These are phyloP conservation scores for Muntiacus reevesi DNA, from an alignment of 2,113 vertebrate genomes.

Conservation along the genomic window DNA sequence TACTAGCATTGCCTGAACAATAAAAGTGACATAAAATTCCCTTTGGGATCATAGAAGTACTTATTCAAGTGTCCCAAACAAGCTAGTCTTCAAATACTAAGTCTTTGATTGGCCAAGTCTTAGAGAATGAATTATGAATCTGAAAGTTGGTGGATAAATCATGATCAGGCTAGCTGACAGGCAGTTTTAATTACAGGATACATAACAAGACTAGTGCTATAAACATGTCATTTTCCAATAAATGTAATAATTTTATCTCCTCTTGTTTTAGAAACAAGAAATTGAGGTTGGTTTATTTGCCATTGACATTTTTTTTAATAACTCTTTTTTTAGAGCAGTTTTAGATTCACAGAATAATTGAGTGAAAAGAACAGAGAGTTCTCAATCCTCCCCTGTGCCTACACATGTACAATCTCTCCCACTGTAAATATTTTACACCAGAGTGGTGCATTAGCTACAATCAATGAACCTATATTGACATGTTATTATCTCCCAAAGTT, in stretches of 20 bases:
- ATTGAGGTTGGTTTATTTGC: not conserved
- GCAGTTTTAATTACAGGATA: not conserved
- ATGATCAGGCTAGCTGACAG: not conserved
- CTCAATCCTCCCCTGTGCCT: not conserved
- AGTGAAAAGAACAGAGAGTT: not conserved
- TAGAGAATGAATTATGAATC: not conserved
- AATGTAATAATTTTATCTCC: not conserved
- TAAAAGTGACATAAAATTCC: not conserved
- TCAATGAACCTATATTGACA: not conserved
- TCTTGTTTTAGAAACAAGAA: not conserved
- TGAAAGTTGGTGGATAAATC: not conserved
- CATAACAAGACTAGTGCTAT: not conserved
- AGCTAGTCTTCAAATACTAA: not conserved
- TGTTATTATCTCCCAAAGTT: not conserved
- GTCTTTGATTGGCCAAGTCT: not conserved
- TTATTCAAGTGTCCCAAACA: not conserved
- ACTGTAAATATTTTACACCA: not conserved
- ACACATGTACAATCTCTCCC: not conserved
- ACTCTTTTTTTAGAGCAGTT: not conserved
- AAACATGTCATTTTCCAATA: not conserved
- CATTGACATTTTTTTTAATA: not conserved
- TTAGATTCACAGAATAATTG: not conserved
- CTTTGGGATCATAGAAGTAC: not conserved
- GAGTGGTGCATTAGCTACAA: not conserved
- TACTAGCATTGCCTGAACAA: not conserved